Percentiles rank a stretch among this genome's conserved stretches.
phyloP scores from a whole-genome alignment of 1,140 invertebrate species.

The Ceratosolen fusciceps region DNA sequence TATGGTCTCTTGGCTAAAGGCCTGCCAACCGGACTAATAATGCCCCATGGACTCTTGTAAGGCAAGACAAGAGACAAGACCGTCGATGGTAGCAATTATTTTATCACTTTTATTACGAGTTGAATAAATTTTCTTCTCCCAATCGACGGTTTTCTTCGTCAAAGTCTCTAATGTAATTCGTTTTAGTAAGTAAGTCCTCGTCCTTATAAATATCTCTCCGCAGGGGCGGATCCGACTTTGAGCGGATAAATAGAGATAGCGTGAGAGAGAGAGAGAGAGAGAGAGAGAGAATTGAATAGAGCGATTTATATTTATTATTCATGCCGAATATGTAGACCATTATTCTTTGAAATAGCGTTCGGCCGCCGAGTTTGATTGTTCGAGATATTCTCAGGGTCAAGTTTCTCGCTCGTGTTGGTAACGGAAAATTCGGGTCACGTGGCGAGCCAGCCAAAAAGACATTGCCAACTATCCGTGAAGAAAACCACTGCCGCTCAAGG shows the following conservation, averaged over 20 bases:
- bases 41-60: too few relatives aligned
- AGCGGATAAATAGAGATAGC: too few relatives aligned
- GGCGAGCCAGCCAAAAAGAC: conserved; percentile 50
- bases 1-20: conserved; percentile 13
- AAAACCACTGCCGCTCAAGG: conserved; percentile 53
- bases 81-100: too few relatives aligned
- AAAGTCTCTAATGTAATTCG: too few relatives aligned
- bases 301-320: background rate
- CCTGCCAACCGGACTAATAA: conserved; percentile 28
- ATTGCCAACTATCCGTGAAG: conserved; percentile 59
- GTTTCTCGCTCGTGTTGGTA: conserved; percentile 55
- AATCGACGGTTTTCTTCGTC: too few relatives aligned
- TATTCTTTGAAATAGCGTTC: background rate
- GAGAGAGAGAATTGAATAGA: too few relatives aligned
- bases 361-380: conserved; percentile 29
- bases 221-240: too few relatives aligned
- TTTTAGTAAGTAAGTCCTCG: too few relatives aligned
- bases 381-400: conserved; percentile 60
- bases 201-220: too few relatives aligned
- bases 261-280: too few relatives aligned
- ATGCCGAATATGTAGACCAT: background rate
- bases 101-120: too few relatives aligned
- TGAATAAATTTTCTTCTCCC: too few relatives aligned
- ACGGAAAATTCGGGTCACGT: conserved; percentile 59
- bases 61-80: background rate